Base-by-base conservation (phyloP, 64 coral and sea anemone species). In the Platygyra sinensis region DNA sequence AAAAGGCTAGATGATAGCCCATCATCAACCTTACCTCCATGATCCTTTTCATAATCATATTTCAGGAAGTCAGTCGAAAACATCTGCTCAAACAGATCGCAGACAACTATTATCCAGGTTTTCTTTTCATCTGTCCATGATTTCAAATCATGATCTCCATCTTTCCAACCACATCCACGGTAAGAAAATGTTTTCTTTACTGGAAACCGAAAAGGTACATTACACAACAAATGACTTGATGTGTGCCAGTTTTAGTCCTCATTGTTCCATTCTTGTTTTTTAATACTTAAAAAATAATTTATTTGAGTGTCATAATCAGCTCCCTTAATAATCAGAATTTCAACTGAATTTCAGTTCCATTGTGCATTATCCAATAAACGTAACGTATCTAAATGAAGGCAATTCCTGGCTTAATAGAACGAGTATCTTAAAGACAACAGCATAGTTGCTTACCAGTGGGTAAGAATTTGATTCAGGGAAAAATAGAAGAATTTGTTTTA, bases 81-180 rank as follows among this genome's bases (percentile, higher is more conserved):
- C 52, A 8, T 54, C 29, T 82, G 73, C 60, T 88, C 39, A 24
- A 94, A 89, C 13, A 94, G 71, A 50, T 82, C 67, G 25, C 62
- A 19, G 22, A 94, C 61, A 16, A 32, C 72, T 13, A 62, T 16
- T 51, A 94, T 49, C 87, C 92, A 85, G 1, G 22, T 78, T 63
- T 72, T 86, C 30, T 89, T 84, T 65, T 94, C 78, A 19, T 83
- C n/a, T 72, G 80, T 31, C 81, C 90, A 92, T 72, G 64, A 74
- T 31, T 15, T 85, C 61, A 77, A 60, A 25, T 73, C 72, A 30
- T 83, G 32, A 28, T 61, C 75, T 4, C 60, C 19, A 19, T 29
- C 54, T 76, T 73, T 86, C 90, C 90, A 92, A 30, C 90, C 90
- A 86, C 80, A 92, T 30, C 90, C 90, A 49, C 72, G 81, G 24